These are phyloP conservation scores for Sitodiplosis mosellana DNA, from an alignment of 1,140 invertebrate genomes.

Conservation along the genomic window DNA sequence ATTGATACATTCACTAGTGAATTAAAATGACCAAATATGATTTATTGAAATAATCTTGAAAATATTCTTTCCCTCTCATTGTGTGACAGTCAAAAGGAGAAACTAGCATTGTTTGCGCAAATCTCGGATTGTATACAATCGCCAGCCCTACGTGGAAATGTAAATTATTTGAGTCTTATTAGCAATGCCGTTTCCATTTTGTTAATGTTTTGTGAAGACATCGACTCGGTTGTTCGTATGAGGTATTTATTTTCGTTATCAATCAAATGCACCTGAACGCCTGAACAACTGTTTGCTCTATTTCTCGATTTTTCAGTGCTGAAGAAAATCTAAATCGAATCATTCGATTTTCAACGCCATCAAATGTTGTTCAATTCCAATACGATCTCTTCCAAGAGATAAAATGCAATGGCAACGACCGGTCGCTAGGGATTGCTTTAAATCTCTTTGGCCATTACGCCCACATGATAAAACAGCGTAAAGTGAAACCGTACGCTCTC, in stretches of 20 bases:
- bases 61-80: conserved; percentile 6
- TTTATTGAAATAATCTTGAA: not conserved
- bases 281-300: not conserved
- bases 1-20: no score
- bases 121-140: conserved; percentile 49
- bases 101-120: conserved; percentile 42
- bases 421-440: conserved; percentile 50
- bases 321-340: conserved; percentile 65
- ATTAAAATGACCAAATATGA: conserved; percentile 1
- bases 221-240: conserved; percentile 37
- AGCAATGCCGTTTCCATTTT: conserved; percentile 52
- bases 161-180: conserved; percentile 46
- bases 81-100: conserved; percentile 45
- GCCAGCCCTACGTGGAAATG: conserved; percentile 26
- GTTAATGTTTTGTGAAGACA: conserved; percentile 51
- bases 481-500: conserved; percentile 55
- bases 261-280: not conserved
- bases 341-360: conserved; percentile 38
- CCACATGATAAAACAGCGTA: conserved; percentile 46
- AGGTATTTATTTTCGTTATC: not conserved
- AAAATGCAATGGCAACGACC: conserved; percentile 45
- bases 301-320: conserved; percentile 50
- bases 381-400: conserved; percentile 68
- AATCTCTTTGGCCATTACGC: conserved; percentile 55
- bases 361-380: conserved; percentile 48